These are phyloP conservation scores for Biston stratarius DNA, from an alignment of 2,888 invertebrate species.

Conservation along the genomic window DNA sequence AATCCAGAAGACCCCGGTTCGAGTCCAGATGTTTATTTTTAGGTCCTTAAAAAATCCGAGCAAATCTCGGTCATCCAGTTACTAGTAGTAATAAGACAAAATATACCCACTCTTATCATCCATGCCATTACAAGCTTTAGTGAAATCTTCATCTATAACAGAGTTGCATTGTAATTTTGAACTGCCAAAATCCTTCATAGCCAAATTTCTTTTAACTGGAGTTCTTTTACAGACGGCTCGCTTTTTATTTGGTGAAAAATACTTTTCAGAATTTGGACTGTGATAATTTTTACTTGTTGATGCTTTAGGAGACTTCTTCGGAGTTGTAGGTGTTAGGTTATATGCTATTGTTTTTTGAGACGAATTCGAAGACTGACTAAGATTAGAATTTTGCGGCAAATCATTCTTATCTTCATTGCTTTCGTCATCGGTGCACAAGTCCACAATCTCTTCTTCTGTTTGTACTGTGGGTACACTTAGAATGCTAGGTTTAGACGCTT, in stretches of 20 bases:
- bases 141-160: conserved; percentile 44
- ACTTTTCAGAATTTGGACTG: conserved; percentile 55
- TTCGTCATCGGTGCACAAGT: conserved; percentile 65
- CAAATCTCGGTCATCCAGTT: too few species aligned
- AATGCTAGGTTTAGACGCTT: conserved; percentile 46
- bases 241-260: conserved; percentile 72
- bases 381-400: conserved; percentile 20
- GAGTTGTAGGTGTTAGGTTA: conserved; percentile 47
- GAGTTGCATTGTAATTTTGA: conserved; percentile 24
- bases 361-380: conserved; percentile 25
- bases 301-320: conserved; percentile 43
- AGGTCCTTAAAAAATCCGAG: too few species aligned
- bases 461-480: conserved; percentile 26
- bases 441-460: conserved; percentile 47
- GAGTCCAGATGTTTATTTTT: too few species aligned
- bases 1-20: too few species aligned
- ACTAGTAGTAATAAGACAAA: background rate
- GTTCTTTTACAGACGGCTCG: conserved; percentile 54
- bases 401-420: conserved; percentile 31
- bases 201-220: conserved; percentile 62
- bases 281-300: conserved; percentile 39
- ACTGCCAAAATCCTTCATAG: conserved; percentile 39
- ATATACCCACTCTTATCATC: conserved; percentile 75
- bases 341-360: conserved; percentile 44
- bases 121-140: conserved; percentile 51